Percentiles rank a stretch among this genome's conserved stretches.
Evolutionary conservation across 2,797 vertebrate species (phyloP).

Genomic region (Carapus acus): DNA sequence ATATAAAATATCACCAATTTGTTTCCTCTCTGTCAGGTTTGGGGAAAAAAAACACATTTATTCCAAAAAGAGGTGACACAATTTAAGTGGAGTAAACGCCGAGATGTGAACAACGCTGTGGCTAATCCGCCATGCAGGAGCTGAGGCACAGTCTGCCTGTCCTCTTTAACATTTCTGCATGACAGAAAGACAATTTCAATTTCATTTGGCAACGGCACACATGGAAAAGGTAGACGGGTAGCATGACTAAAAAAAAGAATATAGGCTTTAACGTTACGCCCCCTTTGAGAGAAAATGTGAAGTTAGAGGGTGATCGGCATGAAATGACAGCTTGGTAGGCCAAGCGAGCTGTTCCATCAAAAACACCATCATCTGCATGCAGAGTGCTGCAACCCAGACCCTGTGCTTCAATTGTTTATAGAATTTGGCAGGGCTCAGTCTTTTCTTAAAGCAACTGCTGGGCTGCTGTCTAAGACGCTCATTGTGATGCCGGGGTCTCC

Average conservation of each 20-base stretch:
- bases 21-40: no score
- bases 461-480: slow-evolving; percentile 46
- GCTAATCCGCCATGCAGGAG: slow-evolving; percentile 18
- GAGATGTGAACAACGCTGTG: slow-evolving; percentile 9
- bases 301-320: slow-evolving; percentile 28
- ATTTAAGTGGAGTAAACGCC: slow-evolving; percentile 15
- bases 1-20: no score
- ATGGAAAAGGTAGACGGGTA: slow-evolving; percentile 1
- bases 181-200: not conserved
- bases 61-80: slow-evolving; percentile 6
- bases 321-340: slow-evolving; percentile 27
- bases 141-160: slow-evolving; percentile 6
- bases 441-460: slow-evolving; percentile 43
- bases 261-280: slow-evolving; percentile 3
- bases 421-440: slow-evolving; percentile 44
- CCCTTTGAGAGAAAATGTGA: slow-evolving; percentile 16
- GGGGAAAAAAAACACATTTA: no score
- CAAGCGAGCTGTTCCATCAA: slow-evolving; percentile 34
- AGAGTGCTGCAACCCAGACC: slow-evolving; percentile 31
- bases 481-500: slow-evolving; percentile 51
- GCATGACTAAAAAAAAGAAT: slow-evolving; percentile 8
- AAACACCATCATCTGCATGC: slow-evolving; percentile 46
- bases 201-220: slow-evolving; percentile 10
- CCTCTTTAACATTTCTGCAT: slow-evolving; percentile 11
- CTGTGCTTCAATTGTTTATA: slow-evolving; percentile 55